Base-by-base conservation (phyloP, 64 coral and sea anemone species). In the Pachyseris speciosa region DNA sequence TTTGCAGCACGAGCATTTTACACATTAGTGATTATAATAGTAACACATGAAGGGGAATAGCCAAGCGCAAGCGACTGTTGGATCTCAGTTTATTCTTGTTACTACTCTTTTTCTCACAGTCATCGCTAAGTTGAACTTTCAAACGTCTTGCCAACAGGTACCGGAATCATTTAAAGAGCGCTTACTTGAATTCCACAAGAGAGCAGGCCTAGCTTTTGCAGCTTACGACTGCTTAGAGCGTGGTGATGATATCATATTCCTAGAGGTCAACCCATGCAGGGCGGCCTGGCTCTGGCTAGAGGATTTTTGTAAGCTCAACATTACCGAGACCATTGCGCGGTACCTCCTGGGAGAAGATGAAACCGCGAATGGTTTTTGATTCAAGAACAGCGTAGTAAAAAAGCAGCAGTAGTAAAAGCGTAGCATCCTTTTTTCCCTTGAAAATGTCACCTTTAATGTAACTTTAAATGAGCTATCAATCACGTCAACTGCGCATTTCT, bases 231-330 rank as follows among this genome's bases (percentile, higher is more conserved):
- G 72, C 7, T 72, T 87, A 69, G 67, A 72, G 45, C 32, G 48
- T 3, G 84, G 69, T 2, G 49, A 72, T 41, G 41, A 73, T 17
- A 38, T 87, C 44, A 39, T 87, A 51, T 87, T 87, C 68, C 67
- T 87, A 15, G 84, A 87, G 38, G 72, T 67, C 16, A 68, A 87
- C 73, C 84, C 84, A 60, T 60, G 57, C 38, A 36, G 67, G 26
- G 84, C 43, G 9, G 43, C 66, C 12, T 87, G 84, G 84, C 84
- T 87, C 17, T 70, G 44, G 67, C 49, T 87, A 38, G 84, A 87
- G 52, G 0, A 73, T 2, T 5, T 42, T 28, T 29, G 55, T 40
- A 27, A 9, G 34, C 42, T 72, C 19, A 37, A 12, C 3, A n/a
- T 72, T 19, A 52, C 67, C 3, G 48, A 72, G 6, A 41, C 45